Base-by-base conservation (phyloP, 1,140 invertebrate species). In the Drosophila lacertosa region DNA sequence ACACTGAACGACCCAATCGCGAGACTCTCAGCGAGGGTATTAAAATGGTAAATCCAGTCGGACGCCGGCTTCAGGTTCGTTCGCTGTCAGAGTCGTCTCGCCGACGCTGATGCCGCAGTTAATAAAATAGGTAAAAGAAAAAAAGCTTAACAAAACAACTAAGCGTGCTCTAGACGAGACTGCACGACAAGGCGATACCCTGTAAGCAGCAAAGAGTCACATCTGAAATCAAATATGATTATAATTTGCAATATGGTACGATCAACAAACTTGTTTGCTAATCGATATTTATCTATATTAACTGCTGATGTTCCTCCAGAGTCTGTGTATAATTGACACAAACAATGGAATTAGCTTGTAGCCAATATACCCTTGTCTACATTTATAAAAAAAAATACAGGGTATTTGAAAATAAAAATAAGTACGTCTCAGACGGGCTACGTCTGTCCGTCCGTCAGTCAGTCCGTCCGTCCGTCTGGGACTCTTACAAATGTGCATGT, bases 91-190 rank as follows among this genome's bases (percentile, higher is more conserved):
- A 63, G 78, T 83, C 79, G 78, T 83, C 79, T 83, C 79, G 79
- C 75, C 79, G 72, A 78, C 81, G 79, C 74, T 77, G 74, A 77
- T 63, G 74, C 79, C 79, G 79, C 79, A 69, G 69, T 73, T 77
- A 69, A 77, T 50, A 65, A 82, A 54, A 62, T 55, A 66, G 64
- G 48, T 73, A 69, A 58, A 57, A 55, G 53, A 39, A 62, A 58
- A 62, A 13, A 76, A 48, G 3, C 29, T 33, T 81, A 37, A 68
- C 37, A 62, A 47, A 24, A 37, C 26, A 53, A 37, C 11, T 45
- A 45, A 48, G 22, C 13, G 44, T 45, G 42, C 20, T n/a, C 39
- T 0, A 4, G n/a, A 3, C n/a, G 3, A 3, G 20, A 2, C 0
- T 16, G 45, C 45, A 3, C 13, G 20, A 16, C 24, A 4, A 1